Conservation (phyloP, 2,113 vertebrate species). For the Scopus umbretta region DNA sequence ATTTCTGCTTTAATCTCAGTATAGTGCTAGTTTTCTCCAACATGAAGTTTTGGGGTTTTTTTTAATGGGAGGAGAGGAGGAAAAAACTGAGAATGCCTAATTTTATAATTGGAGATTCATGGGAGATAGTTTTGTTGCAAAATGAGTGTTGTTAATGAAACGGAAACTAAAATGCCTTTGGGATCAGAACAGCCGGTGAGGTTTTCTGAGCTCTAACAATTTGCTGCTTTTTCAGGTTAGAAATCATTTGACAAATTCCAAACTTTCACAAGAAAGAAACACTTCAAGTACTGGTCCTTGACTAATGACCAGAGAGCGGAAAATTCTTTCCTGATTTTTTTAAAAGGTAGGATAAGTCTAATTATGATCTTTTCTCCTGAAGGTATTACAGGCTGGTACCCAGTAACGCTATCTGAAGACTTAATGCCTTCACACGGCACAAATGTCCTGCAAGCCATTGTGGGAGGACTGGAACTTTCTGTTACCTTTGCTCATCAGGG, state of each 20-base stretch:
- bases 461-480: constrained; percentile 87
- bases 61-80: background rate
- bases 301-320: background rate
- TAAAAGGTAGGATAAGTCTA: background rate
- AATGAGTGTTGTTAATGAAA: background rate
- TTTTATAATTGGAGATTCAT: background rate
- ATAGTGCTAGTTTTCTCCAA: background rate
- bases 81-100: background rate
- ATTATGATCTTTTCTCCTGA: background rate
- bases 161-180: background rate
- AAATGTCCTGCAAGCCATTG: constrained; percentile 56
- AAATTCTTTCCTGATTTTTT: background rate
- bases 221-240: background rate
- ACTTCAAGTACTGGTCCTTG: background rate
- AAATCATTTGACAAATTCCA: background rate
- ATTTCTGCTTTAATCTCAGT: background rate
- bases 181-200: background rate
- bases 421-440: background rate
- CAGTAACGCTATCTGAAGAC: constrained; percentile 70
- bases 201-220: background rate
- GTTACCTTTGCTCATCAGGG: constrained; percentile 79
- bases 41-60: background rate
- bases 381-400: constrained; percentile 94
- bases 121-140: background rate
- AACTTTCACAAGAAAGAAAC: background rate